Conservation (phyloP, 2,888 invertebrate species). For the Atrina japonica region DNA sequence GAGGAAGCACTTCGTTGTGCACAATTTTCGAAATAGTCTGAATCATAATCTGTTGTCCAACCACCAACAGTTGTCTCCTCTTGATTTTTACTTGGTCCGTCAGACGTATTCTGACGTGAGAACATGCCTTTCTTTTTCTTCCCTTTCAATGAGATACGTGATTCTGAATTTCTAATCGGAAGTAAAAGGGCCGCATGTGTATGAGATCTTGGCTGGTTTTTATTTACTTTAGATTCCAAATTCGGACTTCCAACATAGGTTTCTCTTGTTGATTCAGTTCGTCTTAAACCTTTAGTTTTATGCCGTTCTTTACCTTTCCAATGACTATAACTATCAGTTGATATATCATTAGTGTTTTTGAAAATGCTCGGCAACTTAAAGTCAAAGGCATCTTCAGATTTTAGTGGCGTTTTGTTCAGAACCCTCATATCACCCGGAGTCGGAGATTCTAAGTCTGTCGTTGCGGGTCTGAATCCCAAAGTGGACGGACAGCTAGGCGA, state of each 20-base stretch:
- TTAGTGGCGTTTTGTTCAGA: conserved; percentile 17
- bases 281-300: conserved; percentile 23
- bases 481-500: conserved; percentile 60
- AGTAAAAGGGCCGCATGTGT: conserved; percentile 37
- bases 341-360: conserved; percentile 28
- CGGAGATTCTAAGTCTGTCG: conserved; percentile 19
- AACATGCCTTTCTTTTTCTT: conserved; percentile 38
- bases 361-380: conserved; percentile 39
- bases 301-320: conserved; percentile 23
- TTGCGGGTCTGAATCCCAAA: background rate
- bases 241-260: conserved; percentile 24
- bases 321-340: conserved; percentile 18
- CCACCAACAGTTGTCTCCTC: conserved; percentile 13
- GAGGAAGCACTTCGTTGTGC: conserved; percentile 25
- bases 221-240: conserved; percentile 25
- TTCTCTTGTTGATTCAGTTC: conserved; percentile 36
- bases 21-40: conserved; percentile 16
- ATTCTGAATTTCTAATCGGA: conserved; percentile 35
- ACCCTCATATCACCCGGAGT: conserved; percentile 13
- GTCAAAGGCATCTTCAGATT: conserved; percentile 23
- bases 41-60: conserved; percentile 18
- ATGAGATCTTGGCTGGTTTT: conserved; percentile 24
- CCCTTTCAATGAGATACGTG: conserved; percentile 14
- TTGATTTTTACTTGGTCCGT: background rate
- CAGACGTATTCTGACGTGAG: conserved; percentile 20